Conservation (phyloP, 2,113 vertebrate genomes). For the Paedocypris sp. region DNA sequence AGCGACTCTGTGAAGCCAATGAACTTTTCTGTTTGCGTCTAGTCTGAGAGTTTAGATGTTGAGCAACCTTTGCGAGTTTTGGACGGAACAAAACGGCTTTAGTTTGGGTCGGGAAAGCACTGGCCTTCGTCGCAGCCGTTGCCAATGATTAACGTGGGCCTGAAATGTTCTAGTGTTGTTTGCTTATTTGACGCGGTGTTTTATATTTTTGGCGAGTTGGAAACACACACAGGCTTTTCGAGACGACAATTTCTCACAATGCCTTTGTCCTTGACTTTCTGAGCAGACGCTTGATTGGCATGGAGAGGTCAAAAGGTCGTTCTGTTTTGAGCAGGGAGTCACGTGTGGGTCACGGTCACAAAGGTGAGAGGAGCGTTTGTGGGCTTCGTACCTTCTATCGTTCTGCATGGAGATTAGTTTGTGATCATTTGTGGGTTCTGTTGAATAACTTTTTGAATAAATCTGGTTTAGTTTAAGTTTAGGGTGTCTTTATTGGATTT, state of each 20-base stretch:
- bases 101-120: too few species aligned
- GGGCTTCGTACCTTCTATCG: not conserved
- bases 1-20: not conserved
- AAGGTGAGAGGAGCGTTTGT: not conserved
- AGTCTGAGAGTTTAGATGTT: not conserved
- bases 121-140: too few species aligned
- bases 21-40: conserved; percentile 14
- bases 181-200: not conserved
- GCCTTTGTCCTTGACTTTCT: not conserved
- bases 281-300: not conserved
- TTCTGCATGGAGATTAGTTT: not conserved
- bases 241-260: too few species aligned
- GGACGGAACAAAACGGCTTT: too few species aligned
- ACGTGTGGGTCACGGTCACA: not conserved
- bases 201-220: not conserved
- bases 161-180: not conserved
- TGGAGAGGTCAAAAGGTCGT: conserved; percentile 3
- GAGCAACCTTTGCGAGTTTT: too few species aligned
- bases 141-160: too few species aligned
- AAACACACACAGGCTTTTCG: not conserved
- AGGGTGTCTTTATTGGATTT: too few species aligned
- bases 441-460: too few species aligned
- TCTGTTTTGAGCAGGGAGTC: not conserved
- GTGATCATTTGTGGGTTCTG: too few species aligned
- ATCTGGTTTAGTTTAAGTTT: too few species aligned